A percentile compares a stretch with the other conserved stretches of the same genome.
Evolutionary conservation across 1,140 invertebrate genomes (phyloP).

Genomic region (Calliphora vicina): DNA sequence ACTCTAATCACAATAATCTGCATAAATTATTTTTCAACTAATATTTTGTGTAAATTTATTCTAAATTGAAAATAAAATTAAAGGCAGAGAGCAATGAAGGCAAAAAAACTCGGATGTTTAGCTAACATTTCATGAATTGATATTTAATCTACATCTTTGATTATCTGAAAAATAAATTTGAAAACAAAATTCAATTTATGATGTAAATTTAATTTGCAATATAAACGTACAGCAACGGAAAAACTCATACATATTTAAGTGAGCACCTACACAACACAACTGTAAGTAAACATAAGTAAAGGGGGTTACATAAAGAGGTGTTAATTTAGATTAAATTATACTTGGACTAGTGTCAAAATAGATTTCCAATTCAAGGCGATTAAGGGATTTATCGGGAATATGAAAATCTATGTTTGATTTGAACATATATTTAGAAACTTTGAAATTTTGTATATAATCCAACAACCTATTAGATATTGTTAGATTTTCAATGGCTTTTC

Average conservation of each 20-base stretch:
- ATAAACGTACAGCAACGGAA: not conserved
- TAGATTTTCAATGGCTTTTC: too few relatives aligned
- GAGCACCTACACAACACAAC: not conserved
- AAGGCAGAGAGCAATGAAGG: not conserved
- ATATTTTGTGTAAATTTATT: not conserved
- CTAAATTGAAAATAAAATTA: not conserved
- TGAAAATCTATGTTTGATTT: too few relatives aligned
- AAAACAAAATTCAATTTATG: slow-evolving; percentile 7
- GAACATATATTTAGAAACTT: too few relatives aligned
- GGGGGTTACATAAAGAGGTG: too few relatives aligned
- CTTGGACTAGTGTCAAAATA: too few relatives aligned
- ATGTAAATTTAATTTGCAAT: not conserved
- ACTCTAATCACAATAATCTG: not conserved
- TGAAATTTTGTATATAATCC: too few relatives aligned
- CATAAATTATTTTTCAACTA: not conserved
- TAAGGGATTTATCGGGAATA: too few relatives aligned
- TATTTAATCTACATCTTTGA: not conserved
- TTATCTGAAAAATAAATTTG: slow-evolving; percentile 5
- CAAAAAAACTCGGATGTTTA: not conserved
- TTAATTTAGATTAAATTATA: too few relatives aligned
- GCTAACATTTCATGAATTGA: not conserved
- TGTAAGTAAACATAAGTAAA: too few relatives aligned
- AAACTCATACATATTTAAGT: slow-evolving; percentile 5
- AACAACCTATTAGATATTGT: too few relatives aligned
- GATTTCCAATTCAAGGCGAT: too few relatives aligned